Evolutionary conservation across 2,888 invertebrate genomes (phyloP).

Genomic region (Diarsia brunnea): DNA sequence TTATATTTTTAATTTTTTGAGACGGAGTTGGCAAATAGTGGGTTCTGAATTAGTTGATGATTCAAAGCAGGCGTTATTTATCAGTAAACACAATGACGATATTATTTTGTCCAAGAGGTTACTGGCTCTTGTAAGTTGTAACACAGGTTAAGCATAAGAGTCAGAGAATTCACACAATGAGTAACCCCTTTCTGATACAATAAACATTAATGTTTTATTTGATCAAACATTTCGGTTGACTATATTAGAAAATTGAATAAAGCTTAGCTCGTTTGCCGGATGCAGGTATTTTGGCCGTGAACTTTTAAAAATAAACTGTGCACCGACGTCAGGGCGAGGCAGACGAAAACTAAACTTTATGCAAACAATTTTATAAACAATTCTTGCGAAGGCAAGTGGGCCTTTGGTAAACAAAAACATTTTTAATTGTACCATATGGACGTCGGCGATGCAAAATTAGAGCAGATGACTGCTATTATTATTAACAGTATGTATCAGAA

Average conservation of each 20-base stretch:
- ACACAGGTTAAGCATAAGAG: neutral
- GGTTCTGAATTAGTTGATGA: neutral
- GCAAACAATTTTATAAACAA: constrained; percentile 54
- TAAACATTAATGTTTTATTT: neutral
- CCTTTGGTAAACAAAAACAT: constrained; percentile 39
- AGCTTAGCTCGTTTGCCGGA: constrained; percentile 36
- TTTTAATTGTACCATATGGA: neutral
- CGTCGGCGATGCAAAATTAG: too few relatives aligned
- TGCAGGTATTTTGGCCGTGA: constrained; percentile 57
- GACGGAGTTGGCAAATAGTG: neutral
- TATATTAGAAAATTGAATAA: constrained; percentile 16
- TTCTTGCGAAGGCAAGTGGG: constrained; percentile 41
- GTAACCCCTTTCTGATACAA: neutral
- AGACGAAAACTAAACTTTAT: constrained; percentile 49
- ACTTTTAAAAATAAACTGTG: constrained; percentile 61
- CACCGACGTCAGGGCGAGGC: constrained; percentile 35
- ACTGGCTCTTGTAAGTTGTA: constrained; percentile 1
- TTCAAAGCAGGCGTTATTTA: neutral
- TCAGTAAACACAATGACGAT: neutral
- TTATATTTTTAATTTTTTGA: neutral
- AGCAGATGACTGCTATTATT: neutral
- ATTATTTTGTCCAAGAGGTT: neutral
- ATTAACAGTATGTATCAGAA: neutral
- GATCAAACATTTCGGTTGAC: neutral
- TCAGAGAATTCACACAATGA: neutral